Evolutionary conservation across 2,113 vertebrate genomes (phyloP).

Genomic region (Gobius niger): DNA sequence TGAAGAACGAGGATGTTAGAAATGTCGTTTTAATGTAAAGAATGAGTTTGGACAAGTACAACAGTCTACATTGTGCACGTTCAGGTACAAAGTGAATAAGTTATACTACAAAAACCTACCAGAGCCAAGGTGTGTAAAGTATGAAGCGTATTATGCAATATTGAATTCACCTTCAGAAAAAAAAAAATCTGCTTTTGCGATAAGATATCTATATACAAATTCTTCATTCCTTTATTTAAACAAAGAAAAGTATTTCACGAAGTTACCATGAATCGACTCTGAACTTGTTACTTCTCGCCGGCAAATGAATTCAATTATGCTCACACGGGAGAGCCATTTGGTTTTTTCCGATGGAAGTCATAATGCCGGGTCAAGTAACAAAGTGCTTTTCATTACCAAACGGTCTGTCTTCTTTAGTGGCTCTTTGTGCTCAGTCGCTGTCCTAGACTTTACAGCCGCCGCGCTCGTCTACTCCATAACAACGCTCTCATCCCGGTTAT

Average conservation of each 20-base stretch:
- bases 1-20: too few relatives aligned
- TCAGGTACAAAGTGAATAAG: too few relatives aligned
- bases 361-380: conserved; percentile 11
- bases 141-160: too few relatives aligned
- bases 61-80: too few relatives aligned
- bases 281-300: neutral
- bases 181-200: too few relatives aligned
- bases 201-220: too few relatives aligned
- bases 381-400: conserved; percentile 8
- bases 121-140: too few relatives aligned
- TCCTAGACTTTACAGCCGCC: neutral
- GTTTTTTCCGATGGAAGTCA: neutral
- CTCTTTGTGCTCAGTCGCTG: neutral
- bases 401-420: conserved; percentile 3
- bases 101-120: too few relatives aligned
- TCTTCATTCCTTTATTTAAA: too few relatives aligned
- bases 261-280: neutral
- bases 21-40: too few relatives aligned
- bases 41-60: too few relatives aligned
- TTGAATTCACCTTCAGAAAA: too few relatives aligned
- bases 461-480: conserved; percentile 28
- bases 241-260: neutral
- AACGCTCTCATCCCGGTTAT: conserved; percentile 21
- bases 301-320: neutral
- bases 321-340: neutral